Percentiles rank a stretch among this genome's conserved stretches.
These are phyloP conservation scores for Hydrotaea cyrtoneurina DNA, from an alignment of 2,888 invertebrate species.

Conservation along the genomic window DNA sequence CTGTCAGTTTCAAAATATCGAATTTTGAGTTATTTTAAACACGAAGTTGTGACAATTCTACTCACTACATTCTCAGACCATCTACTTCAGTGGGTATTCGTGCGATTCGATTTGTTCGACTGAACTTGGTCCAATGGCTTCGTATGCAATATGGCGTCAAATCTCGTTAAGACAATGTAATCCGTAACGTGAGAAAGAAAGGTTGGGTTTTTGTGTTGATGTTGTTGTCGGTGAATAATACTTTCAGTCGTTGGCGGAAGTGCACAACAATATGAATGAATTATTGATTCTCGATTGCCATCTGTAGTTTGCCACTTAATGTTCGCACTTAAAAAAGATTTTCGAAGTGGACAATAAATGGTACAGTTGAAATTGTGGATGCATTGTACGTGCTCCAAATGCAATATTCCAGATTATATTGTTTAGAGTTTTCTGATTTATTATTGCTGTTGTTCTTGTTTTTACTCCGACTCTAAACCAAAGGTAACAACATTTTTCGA, in stretches of 20 bases:
- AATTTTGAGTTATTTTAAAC: too few relatives aligned
- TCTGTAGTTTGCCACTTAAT: conserved; percentile 58
- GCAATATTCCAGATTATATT: conserved; percentile 62
- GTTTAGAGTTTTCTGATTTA: conserved; percentile 63
- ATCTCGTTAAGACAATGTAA: conserved; percentile 20
- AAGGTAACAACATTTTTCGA: not conserved
- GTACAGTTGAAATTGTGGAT: conserved; percentile 56
- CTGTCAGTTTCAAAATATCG: too few relatives aligned
- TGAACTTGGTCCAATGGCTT: too few relatives aligned
- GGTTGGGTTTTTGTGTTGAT: not conserved
- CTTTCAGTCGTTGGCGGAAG: not conserved
- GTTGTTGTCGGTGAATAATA: not conserved
- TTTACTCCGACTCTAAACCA: not conserved
- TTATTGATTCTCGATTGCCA: conserved; percentile 52
- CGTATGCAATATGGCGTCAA: not conserved
- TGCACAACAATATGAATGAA: conserved; percentile 43
- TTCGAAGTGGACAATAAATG: conserved; percentile 65
- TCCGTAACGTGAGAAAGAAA: not conserved
- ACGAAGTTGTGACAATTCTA: too few relatives aligned
- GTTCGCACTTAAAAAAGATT: conserved; percentile 57
- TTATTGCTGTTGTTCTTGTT: conserved; percentile 10
- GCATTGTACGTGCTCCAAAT: conserved; percentile 59
- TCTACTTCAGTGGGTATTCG: too few relatives aligned
- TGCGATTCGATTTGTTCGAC: too few relatives aligned
- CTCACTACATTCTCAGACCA: too few relatives aligned